Evolutionary conservation across 1,140 invertebrate species (phyloP), one percentile per base, ranked within the genome.

Genomic region (Myzus persicae): DNA sequence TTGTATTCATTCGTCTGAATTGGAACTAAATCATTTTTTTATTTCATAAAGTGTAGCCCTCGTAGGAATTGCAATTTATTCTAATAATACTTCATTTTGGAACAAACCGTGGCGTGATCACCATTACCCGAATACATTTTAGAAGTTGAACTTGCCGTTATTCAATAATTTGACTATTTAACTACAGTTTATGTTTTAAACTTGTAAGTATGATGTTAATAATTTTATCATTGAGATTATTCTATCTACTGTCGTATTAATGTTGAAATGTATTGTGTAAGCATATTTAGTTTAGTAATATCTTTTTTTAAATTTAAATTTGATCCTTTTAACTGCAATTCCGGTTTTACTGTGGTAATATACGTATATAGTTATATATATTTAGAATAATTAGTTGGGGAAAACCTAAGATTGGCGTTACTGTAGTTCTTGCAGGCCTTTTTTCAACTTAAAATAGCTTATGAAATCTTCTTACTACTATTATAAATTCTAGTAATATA

Each of bases 11-110:
- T 54, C 51, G 38, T 90, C 88, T 36, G 88, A 90, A 40, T 54
- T 90, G 31, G 36, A 90, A 54, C 18, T 90, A 9, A 88, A 88
- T 51, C 88, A 90, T 90, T 90, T 90, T 90, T 90, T 38, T 31
- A 90, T 90, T 26, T 90, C 88, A 90, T 90, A 90, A 90, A 9
- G 22, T 22, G 84, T 31, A 40, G 14, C 59, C 14, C n/a, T 11
- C n/a, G 14, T 76, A n/a, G 5, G n/a, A 76, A 76, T n/a, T n/a
- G 59, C 59, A n/a, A 36, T 76, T 36, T n/a, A n/a, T 76, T 31
- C 1, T 67, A 67, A 24, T 76, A 76, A 76, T 76, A n/a, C 18
- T 76, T 76, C 14, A 67, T 67, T 76, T 76, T 76, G 31, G 59
- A n/a, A 76, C n/a, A n/a, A 54, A 54, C 54, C 54, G 24, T 26